Conservation (phyloP, 2,888 invertebrate genomes). For the Drosophila ezoana region DNA sequence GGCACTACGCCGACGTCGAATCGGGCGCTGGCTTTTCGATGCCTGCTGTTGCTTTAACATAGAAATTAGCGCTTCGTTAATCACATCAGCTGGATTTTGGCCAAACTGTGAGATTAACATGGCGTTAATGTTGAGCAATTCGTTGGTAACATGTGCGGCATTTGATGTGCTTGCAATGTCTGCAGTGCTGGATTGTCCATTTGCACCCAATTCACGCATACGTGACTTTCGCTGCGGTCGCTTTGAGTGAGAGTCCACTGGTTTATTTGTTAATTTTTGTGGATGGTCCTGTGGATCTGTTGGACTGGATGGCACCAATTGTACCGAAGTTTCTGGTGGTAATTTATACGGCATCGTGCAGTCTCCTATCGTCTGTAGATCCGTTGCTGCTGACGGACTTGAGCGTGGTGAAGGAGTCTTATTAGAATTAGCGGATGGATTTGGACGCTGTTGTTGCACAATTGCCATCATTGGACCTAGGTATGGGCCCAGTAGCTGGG, state of each 20-base stretch:
- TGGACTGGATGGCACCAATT: slow-evolving; percentile 82
- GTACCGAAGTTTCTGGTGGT: slow-evolving; percentile 84
- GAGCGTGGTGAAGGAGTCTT: slow-evolving; percentile 22
- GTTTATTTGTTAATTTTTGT: slow-evolving; percentile 11
- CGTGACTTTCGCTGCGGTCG: slow-evolving; percentile 37
- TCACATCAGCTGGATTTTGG: slow-evolving; percentile 57
- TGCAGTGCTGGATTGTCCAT: slow-evolving; percentile 8
- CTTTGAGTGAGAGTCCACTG: slow-evolving; percentile 22
- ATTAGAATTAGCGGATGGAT: slow-evolving; percentile 19
- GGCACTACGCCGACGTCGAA: slow-evolving; percentile 58
- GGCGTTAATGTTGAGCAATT: slow-evolving; percentile 60
- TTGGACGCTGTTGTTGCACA: slow-evolving; percentile 72
- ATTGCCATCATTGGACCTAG: slow-evolving; percentile 73
- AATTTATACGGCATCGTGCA: slow-evolving; percentile 82
- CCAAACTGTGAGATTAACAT: slow-evolving; percentile 62
- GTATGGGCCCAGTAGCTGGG: slow-evolving; percentile 83
- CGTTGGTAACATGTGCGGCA: slow-evolving; percentile 60
- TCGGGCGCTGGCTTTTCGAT: slow-evolving; percentile 58
- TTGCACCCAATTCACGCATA: slow-evolving; percentile 20
- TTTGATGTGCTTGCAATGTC: slow-evolving; percentile 40
- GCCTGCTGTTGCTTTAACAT: slow-evolving; percentile 77
- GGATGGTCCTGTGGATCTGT: slow-evolving; percentile 57
- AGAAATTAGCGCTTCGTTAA: slow-evolving; percentile 78
- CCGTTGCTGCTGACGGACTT: slow-evolving; percentile 40
- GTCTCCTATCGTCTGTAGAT: slow-evolving; percentile 43